Conservation (phyloP, 30 jellyfish, hydroid and myxozoan genomes). For the Clytia hemisphaerica region DNA sequence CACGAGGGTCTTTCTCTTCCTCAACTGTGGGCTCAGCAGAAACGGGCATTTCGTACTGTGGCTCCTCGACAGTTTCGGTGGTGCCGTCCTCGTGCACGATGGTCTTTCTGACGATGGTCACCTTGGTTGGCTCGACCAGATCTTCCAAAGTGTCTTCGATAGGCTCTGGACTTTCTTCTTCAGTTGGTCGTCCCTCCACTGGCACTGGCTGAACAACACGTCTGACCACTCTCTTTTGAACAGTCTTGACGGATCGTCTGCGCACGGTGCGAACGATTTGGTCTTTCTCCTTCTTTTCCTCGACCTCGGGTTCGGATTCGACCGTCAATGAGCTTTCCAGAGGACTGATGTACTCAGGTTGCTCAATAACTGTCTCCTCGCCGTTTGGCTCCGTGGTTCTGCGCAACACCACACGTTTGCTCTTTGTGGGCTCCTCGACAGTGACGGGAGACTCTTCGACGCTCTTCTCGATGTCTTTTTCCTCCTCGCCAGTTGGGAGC, state of each 20-base stretch:
- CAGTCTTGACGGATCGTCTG: background rate
- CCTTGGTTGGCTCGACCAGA: constrained; percentile 56
- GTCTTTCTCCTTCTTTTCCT: constrained; percentile 43
- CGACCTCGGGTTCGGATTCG: constrained; percentile 51
- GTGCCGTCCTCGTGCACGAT: constrained; percentile 45
- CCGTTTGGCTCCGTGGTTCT: constrained; percentile 49
- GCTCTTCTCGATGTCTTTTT: constrained; percentile 42
- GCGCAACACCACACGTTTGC: constrained; percentile 15
- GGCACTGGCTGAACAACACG: constrained; percentile 45
- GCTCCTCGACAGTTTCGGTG: constrained; percentile 44
- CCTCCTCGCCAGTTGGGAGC: constrained; percentile 44
- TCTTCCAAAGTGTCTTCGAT: constrained; percentile 53
- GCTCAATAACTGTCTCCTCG: constrained; percentile 50
- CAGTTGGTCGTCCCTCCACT: too few relatives aligned
- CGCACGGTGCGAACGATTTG: constrained; percentile 24
- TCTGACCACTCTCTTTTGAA: constrained; percentile 61
- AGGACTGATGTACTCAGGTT: constrained; percentile 45
- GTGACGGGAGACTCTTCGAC: constrained; percentile 37
- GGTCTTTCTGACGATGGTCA: constrained; percentile 25
- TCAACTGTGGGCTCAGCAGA: constrained; percentile 34
- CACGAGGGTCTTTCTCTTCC: constrained; percentile 48
- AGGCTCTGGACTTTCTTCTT: constrained; percentile 57
- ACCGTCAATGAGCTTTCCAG: constrained; percentile 38
- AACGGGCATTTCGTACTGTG: constrained; percentile 52
- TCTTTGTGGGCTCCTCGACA: constrained; percentile 26